A percentile compares a stretch with the other conserved stretches of the same genome.
phyloP scores from a whole-genome alignment of 2,797 vertebrate species.

The Cetoscarus ocellatus region DNA sequence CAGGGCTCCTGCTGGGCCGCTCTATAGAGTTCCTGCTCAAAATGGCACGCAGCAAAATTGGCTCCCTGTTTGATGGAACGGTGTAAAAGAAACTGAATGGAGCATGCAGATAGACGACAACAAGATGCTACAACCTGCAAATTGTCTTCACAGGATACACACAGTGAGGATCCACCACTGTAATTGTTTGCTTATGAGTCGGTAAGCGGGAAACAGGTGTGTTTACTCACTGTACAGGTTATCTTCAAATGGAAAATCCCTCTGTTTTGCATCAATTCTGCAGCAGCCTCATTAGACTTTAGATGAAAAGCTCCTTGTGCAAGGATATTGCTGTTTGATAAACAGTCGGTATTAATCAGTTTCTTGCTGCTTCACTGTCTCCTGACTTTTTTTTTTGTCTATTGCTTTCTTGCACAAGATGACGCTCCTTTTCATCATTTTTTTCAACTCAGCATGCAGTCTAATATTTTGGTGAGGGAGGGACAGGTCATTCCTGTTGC shows the following conservation, averaged over 20 bases:
- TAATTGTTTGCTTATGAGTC: conserved; percentile 68
- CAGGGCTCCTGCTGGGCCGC: conserved; percentile 38
- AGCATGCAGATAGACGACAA: conserved; percentile 46
- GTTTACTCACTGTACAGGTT: conserved; percentile 55
- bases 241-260: conserved; percentile 59
- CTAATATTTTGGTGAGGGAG: conserved; percentile 38
- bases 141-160: conserved; percentile 69
- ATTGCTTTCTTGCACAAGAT: conserved; percentile 21
- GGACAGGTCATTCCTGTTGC: conserved; percentile 43
- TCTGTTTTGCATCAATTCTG: conserved; percentile 49
- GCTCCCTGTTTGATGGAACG: conserved; percentile 39
- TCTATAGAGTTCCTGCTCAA: conserved; percentile 32
- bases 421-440: conserved; percentile 7
- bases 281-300: conserved; percentile 50
- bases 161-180: conserved; percentile 46
- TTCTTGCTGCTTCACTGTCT: conserved; percentile 48
- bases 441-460: conserved; percentile 19
- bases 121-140: conserved; percentile 63
- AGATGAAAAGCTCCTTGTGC: conserved; percentile 50
- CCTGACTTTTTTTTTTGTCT: conserved; percentile 24
- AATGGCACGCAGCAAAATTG: conserved; percentile 58
- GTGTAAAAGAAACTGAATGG: conserved; percentile 40
- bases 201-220: conserved; percentile 38
- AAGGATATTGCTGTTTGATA: conserved; percentile 62
- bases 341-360: conserved; percentile 66